Percentiles rank a stretch among this genome's conserved stretches.
phyloP scores from a whole-genome alignment of 2,888 invertebrate species.

The Hydrotaea cyrtoneurina region DNA sequence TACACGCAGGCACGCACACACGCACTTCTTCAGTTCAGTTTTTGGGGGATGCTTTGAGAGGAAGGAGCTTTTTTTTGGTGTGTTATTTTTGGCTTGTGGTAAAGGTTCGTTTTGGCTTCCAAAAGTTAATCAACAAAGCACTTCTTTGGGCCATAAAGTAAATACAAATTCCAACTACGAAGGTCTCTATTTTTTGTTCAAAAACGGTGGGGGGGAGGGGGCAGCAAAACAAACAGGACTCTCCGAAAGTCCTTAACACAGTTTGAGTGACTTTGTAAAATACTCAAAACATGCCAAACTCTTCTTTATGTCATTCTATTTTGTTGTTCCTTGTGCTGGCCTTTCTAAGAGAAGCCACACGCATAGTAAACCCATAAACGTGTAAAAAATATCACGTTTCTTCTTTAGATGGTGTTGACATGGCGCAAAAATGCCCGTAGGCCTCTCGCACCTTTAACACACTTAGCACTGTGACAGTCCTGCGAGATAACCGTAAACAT shows the following conservation, averaged over 20 bases:
- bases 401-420: slow-evolving; percentile 51
- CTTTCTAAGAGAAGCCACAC: background rate
- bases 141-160: background rate
- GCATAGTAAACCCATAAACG: background rate
- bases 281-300: no score
- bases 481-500: background rate
- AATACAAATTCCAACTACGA: background rate
- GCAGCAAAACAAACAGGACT: no score
- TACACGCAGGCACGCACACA: background rate
- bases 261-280: no score
- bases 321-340: no score
- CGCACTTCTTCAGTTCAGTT: background rate
- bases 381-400: slow-evolving; percentile 1
- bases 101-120: background rate
- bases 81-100: background rate
- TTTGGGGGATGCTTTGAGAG: slow-evolving; percentile 50
- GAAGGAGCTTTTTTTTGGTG: slow-evolving; percentile 51
- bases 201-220: no score
- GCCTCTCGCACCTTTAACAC: slow-evolving; percentile 38
- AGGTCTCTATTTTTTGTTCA: no score
- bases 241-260: no score
- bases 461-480: background rate
- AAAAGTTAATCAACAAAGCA: slow-evolving; percentile 62
- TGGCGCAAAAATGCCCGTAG: slow-evolving; percentile 28
- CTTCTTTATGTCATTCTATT: no score